Base-by-base conservation (phyloP, 2,888 invertebrate species). In the Mythimna pallens region DNA sequence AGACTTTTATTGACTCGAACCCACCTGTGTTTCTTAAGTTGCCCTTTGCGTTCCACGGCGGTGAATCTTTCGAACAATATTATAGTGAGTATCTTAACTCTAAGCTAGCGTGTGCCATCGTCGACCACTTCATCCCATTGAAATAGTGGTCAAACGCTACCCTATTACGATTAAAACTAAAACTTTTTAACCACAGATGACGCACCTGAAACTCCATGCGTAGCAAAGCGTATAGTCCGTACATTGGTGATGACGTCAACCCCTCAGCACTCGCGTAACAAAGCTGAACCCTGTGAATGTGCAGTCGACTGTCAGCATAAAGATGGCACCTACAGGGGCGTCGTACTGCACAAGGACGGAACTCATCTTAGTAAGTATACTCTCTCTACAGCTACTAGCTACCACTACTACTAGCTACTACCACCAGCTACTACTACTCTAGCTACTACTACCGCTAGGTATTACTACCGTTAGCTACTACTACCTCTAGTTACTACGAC, bases 321-420 rank as follows among this genome's bases (percentile, higher is more conserved):
- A 14, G 95, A 95, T 86, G 96, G 96, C 81, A 95, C 96, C 1
- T 96, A 96, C 88, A 87, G 94, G 25, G 96, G 96, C 54, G 84
- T 91, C 0, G 94, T 95, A 6, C 66, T 92, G 66, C 96, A 96
- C 72, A 91, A 91, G 70, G 96, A 96, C 73, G 96, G 96, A 65
- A 94, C 96, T 0, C 94, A 96, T 74, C 94, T 96, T 6, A 92
- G 96, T 96, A n/a, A 92, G 93, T 73, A 36, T 55, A 40, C 22
- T 54, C 30, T 54, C 30, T 20, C 30, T 30, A 30, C 30, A 3
- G 3, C 30, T 30, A 30, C 3, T 25, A 25, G 25, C 25, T 3
- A 30, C 30, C 3, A 30, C 30, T 3, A 30, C 30, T 30, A 30
- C 30, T 30, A 30, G 3, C 30, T 30, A 25, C 25, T 25, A 25